Base-by-base conservation (phyloP, 2,888 invertebrate species). In the Drosophila borealis region DNA sequence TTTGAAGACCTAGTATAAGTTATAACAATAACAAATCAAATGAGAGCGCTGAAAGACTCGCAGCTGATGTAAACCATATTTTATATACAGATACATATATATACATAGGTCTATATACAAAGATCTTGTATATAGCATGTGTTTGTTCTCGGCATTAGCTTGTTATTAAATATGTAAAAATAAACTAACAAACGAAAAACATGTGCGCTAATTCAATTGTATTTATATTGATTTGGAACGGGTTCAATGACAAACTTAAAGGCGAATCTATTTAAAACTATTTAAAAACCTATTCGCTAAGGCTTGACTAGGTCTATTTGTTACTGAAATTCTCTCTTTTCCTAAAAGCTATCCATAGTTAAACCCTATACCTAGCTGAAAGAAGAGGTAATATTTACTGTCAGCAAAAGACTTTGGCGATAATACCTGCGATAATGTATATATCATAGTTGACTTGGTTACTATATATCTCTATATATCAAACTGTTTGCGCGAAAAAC, bases 61-160 rank as follows among this genome's bases (percentile, higher is more conserved):
- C 17, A 44, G 10, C 13, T 29, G 61, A 76, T 62, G 56, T 37
- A 34, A 65, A 56, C 56, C 64, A 48, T 44, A 55, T 65, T 44
- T 45, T 0, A 46, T 46, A 36, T 21, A 25, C 48, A 45, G 11
- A 14, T n/a, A 34, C 3, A 36, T 25, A 10, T 25, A 6, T 39
- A 13, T 17, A 36, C 9, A 13, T 29, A 2, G 2, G 13, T 33
- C 0, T 17, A 21, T 9, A 42, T 59, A 42, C 17, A 17, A 17
- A 17, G 17, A 17, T 17, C 17, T 48, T 9, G 39, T 17, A 13
- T 11, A 19, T 39, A 36, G 33, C 70, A 80, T 70, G 49, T 80
- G 71, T 46, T 64, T 57, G 46, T 68, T 74, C 74, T 80, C 77
- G 70, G 39, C 21, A 13, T 6, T 39, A 36, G 56, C 42, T 56